These are phyloP conservation scores for Oryctolagus cuniculus DNA, from an alignment of 2,113 vertebrate species.

Conservation along the genomic window mOryCun1.1 NC_091441.1:94201501-94202000, in stretches of 20 bases:
- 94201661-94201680: slow-evolving; percentile 59
- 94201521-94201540: slow-evolving; percentile 84
- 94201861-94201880: slow-evolving; percentile 54
- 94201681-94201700: slow-evolving; percentile 65
- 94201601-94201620: slow-evolving; percentile 76
- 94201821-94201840: slow-evolving; percentile 34
- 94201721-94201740: slow-evolving; percentile 69
- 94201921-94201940: slow-evolving; percentile 47
- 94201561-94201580: slow-evolving; percentile 82
- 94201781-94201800: slow-evolving; percentile 70
- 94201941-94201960: slow-evolving; percentile 12
- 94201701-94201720: slow-evolving; percentile 71
- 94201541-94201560: slow-evolving; percentile 85
- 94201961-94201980: not conserved
- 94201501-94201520: slow-evolving; percentile 83
- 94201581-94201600: slow-evolving; percentile 78
- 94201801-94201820: slow-evolving; percentile 49
- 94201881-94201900: slow-evolving; percentile 65
- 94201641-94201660: slow-evolving; percentile 50
- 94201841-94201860: slow-evolving; percentile 40
- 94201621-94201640: slow-evolving; percentile 72
- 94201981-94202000: not conserved
- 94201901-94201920: slow-evolving; percentile 51
- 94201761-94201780: slow-evolving; percentile 66
- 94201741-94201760: slow-evolving; percentile 59